Base-by-base conservation (phyloP, 2,797 vertebrate genomes). In the Coracias cyanogaster region DNA sequence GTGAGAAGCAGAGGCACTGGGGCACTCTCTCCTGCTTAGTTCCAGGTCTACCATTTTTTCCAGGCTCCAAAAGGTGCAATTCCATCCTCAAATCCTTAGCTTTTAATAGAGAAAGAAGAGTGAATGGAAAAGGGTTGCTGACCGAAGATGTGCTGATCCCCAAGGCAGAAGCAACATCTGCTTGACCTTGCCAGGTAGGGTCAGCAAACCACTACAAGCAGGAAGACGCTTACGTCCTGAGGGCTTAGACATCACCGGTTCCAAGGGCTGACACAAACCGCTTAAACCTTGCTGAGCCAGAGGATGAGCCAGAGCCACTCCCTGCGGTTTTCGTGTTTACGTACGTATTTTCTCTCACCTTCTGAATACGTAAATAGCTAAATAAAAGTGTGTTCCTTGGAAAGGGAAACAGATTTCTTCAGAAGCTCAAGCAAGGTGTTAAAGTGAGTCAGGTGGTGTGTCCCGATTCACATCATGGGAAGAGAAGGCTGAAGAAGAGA, bases 391-490 rank as follows among this genome's bases (percentile, higher is more conserved):
- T 90, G 79, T 33, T 79, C 79, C 46, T 76, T 45, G 78, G 66
- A 91, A 81, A 81, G n/a, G 33, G 52, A 52, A 81, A 64, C 2
- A 19, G 31, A 26, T 9, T 79, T 91, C 26, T 43, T 71, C 92
- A 82, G 85, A 72, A 71, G 39, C 1, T 16, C 48, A 55, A 78
- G 49, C 4, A 25, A 58, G 69, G 11, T 6, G 20, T 20, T 62
- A 2, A 21, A 83, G 48, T 39, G 70, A 91, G 78, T 71, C 82
- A 84, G 46, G 57, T 1, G 20, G 52, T 21, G 48, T 54, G 69
- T 10, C 61, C 18, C 33, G 28, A 12, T n/a, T 83, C 65, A 37
- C 1, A 0, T 64, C 22, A 78, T 0, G 5, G 79, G 15, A 76
- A 60, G 31, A 55, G 52, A 43, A 55, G 52, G 43, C 65, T 57